A percentile compares a stretch with the other conserved stretches of the same genome.
Conservation (phyloP, 2,113 vertebrate species). For the Hemibagrus wyckioides region DNA sequence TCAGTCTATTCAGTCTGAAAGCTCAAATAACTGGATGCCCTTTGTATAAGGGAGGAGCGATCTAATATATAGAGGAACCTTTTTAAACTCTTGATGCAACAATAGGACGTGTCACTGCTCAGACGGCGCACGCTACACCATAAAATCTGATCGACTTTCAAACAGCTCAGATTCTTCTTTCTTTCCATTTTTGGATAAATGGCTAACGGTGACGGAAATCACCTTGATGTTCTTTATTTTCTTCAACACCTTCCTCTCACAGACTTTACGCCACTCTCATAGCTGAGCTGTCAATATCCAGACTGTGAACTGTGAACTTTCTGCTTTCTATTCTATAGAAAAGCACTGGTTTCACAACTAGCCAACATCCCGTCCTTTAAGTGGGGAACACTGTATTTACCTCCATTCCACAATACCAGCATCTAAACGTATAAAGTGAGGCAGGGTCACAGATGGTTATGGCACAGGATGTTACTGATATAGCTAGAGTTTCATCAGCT, state of each 20-base stretch:
- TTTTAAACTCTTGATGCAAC: background rate
- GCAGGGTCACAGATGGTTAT: background rate
- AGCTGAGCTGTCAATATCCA: background rate
- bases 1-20: background rate
- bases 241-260: background rate
- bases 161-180: background rate
- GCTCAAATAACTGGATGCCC: slow-evolving; percentile 11
- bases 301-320: background rate
- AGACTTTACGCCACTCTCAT: background rate
- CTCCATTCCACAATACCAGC: slow-evolving; percentile 33
- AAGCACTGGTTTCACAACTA: background rate
- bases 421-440: background rate
- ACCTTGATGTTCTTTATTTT: background rate
- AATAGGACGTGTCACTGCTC: background rate
- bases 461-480: background rate
- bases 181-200: background rate
- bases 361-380: background rate
- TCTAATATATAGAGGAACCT: background rate
- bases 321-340: background rate
- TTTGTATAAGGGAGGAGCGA: background rate
- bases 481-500: background rate
- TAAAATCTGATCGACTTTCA: slow-evolving; percentile 7
- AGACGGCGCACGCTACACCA: background rate
- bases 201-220: background rate
- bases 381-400: slow-evolving; percentile 7